Conservation (phyloP, 2,797 vertebrate species). For the Pseudochaenichthys georgianus region DNA sequence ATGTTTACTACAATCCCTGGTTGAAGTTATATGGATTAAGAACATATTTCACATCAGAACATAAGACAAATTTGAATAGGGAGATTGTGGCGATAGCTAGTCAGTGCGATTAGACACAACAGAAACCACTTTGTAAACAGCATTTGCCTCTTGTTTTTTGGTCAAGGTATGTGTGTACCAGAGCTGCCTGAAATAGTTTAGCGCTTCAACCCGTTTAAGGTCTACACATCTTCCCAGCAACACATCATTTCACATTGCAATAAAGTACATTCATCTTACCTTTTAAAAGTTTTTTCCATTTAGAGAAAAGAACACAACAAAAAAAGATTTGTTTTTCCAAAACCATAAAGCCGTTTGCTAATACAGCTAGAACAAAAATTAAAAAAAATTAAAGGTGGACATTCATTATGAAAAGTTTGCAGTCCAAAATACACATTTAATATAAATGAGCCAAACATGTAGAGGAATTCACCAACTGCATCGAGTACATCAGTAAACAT, state of each 20-base stretch:
- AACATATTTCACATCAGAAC: constrained; percentile 35
- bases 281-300: constrained; percentile 23
- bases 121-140: constrained; percentile 19
- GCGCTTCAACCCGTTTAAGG: background rate
- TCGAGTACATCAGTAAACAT: constrained; percentile 95
- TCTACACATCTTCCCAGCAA: background rate
- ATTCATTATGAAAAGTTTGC: constrained; percentile 61
- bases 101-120: constrained; percentile 27
- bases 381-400: background rate
- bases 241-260: constrained; percentile 16
- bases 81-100: background rate
- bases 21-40: background rate
- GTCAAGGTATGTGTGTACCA: background rate
- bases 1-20: background rate
- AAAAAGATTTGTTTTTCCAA: background rate
- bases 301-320: constrained; percentile 1
- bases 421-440: constrained; percentile 73
- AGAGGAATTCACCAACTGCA: constrained; percentile 88
- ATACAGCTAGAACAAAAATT: constrained; percentile 9
- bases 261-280: constrained; percentile 39
- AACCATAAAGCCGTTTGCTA: background rate
- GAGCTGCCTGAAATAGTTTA: background rate
- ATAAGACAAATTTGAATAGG: constrained; percentile 16
- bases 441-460: constrained; percentile 73
- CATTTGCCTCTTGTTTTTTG: background rate